These are phyloP conservation scores for Agrotis segetum DNA, from an alignment of 2,888 invertebrate genomes.

Conservation along the genomic window DNA sequence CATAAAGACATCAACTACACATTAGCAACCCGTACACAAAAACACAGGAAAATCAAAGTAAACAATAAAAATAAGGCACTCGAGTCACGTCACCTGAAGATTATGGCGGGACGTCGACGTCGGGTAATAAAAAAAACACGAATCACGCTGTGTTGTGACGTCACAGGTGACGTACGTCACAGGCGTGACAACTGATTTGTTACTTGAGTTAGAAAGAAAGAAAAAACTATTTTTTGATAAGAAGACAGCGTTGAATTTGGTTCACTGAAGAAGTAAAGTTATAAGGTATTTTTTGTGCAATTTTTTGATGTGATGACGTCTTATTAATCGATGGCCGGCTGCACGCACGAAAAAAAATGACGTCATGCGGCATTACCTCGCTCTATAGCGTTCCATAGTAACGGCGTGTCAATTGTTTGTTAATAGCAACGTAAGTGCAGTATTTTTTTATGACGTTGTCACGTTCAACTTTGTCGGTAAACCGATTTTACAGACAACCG, in stretches of 20 bases:
- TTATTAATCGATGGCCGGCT: too few species aligned
- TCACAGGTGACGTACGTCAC: conserved; percentile 50
- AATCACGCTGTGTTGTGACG: conserved; percentile 55
- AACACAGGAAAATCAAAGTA: conserved; percentile 59
- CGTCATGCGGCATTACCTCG: too few species aligned
- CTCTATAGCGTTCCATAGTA: too few species aligned
- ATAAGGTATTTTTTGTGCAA: not conserved
- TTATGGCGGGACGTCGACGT: conserved; percentile 48
- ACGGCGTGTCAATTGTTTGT: too few species aligned
- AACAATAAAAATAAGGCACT: conserved; percentile 60
- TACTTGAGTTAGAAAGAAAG: conserved; percentile 21
- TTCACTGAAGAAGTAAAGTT: too few species aligned
- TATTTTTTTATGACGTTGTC: too few species aligned
- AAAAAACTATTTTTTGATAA: not conserved
- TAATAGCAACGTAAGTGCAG: too few species aligned
- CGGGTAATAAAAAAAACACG: conserved; percentile 60
- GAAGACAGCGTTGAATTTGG: not conserved
- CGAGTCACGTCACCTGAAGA: conserved; percentile 65
- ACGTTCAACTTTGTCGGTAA: too few species aligned
- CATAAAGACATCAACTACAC: conserved; percentile 25
- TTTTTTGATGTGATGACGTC: not conserved
- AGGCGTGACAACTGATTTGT: conserved; percentile 41
- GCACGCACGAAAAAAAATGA: too few species aligned
- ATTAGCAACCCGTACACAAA: conserved; percentile 17
- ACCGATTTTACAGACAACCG: too few species aligned